Conservation (phyloP, 2,888 invertebrate species). For the Chrysomela aeneicollis region DNA sequence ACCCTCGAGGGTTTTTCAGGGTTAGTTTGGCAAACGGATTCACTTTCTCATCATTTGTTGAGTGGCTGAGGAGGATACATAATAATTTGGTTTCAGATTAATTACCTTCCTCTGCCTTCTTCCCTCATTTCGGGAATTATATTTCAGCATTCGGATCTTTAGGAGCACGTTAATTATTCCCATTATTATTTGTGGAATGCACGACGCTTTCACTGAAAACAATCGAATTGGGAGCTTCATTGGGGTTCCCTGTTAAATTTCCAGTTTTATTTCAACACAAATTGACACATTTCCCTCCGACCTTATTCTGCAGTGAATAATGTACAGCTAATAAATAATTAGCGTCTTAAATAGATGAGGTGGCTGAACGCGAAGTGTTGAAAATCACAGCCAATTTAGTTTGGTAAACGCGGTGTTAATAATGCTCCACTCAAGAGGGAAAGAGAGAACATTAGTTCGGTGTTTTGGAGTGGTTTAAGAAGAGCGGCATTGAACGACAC, state of each 20-base stretch:
- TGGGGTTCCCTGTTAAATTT: background rate
- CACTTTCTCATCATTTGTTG: too few relatives aligned
- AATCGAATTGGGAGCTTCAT: background rate
- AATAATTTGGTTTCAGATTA: too few relatives aligned
- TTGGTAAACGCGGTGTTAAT: constrained; percentile 1
- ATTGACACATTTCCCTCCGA: background rate
- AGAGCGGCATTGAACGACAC: background rate
- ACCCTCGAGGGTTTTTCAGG: too few relatives aligned
- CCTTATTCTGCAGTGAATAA: background rate
- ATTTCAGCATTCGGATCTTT: too few relatives aligned
- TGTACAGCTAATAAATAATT: background rate
- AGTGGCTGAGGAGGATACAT: too few relatives aligned
- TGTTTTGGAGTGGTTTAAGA: background rate
- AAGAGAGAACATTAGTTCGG: background rate
- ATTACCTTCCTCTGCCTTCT: too few relatives aligned
- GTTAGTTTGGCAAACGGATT: too few relatives aligned
- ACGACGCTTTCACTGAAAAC: too few relatives aligned
- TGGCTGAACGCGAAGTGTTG: constrained; percentile 3
- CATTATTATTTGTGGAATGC: too few relatives aligned
- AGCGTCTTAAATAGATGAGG: background rate
- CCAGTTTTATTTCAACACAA: background rate
- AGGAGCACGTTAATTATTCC: too few relatives aligned
- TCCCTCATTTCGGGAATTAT: too few relatives aligned
- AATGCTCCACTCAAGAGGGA: background rate
- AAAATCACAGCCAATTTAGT: constrained; percentile 2